Conservation (phyloP, 2,113 vertebrate genomes). For the Lipotes vexillifer region DNA sequence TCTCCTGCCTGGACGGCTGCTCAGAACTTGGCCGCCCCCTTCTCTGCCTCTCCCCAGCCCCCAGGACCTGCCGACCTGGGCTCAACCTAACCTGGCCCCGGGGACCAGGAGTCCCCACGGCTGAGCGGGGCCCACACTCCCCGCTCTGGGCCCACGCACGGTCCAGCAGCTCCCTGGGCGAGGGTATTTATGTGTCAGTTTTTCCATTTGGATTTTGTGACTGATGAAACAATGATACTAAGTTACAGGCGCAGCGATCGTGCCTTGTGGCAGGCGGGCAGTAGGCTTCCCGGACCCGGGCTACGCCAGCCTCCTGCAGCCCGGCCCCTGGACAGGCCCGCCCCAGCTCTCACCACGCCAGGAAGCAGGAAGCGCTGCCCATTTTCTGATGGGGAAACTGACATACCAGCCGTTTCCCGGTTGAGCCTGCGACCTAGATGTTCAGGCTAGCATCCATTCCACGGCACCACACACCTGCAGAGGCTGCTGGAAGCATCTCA, state of each 20-base stretch:
- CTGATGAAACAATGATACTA: conserved; percentile 62
- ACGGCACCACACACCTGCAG: rapidly evolving
- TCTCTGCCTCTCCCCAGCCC: not conserved
- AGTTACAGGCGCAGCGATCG: not conserved
- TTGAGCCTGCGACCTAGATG: not conserved
- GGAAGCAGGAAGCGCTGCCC: not conserved
- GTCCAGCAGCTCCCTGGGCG: conserved; percentile 26
- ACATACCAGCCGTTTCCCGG: not conserved
- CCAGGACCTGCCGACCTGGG: not conserved
- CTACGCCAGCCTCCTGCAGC: not conserved
- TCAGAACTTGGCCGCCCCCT: not conserved
- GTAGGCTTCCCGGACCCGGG: rapidly evolving
- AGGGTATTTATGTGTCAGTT: conserved; percentile 44
- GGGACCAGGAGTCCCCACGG: not conserved
- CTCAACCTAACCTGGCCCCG: not conserved
- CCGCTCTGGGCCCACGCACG: not conserved
- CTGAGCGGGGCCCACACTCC: rapidly evolving
- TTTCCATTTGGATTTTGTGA: conserved; percentile 46
- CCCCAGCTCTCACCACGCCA: rapidly evolving
- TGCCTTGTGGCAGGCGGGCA: not conserved
- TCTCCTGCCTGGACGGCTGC: not conserved
- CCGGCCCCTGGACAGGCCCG: not conserved
- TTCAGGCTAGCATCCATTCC: not conserved
- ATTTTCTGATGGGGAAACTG: not conserved
- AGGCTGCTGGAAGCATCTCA: not conserved